phyloP scores from a whole-genome alignment of 2,797 vertebrate genomes.

The Parauchenoglanis punctatus region DNA sequence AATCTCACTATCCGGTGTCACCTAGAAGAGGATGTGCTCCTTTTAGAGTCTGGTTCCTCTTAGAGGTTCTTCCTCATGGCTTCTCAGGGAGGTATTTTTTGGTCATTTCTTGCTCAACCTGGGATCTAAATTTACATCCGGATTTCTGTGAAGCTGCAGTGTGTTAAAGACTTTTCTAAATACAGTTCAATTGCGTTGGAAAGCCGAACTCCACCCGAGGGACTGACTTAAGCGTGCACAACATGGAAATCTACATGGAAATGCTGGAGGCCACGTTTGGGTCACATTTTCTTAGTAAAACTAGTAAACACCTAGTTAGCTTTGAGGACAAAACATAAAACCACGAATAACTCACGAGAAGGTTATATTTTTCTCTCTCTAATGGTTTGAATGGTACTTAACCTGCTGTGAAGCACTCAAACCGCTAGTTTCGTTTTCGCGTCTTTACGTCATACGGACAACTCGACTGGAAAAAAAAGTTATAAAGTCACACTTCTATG shows the following conservation, averaged over 20 bases:
- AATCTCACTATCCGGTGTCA: neutral
- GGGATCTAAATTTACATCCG: neutral
- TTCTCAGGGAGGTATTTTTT: neutral
- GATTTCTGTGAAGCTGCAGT: no score
- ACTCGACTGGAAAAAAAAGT: neutral
- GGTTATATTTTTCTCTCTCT: neutral
- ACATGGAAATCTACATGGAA: conserved; percentile 14
- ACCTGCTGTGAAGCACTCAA: neutral
- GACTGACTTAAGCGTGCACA: neutral
- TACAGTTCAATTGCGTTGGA: neutral
- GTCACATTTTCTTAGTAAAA: neutral
- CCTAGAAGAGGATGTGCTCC: neutral
- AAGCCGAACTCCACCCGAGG: neutral
- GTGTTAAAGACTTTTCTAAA: neutral
- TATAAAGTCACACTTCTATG: neutral
- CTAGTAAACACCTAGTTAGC: neutral
- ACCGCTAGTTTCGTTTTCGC: conserved; percentile 2
- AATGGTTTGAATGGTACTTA: neutral
- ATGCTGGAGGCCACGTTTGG: neutral
- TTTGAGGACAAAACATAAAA: neutral
- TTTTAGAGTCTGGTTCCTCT: neutral
- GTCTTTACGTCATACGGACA: neutral
- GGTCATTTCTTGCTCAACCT: neutral
- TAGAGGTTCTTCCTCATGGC: neutral
- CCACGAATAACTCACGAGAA: neutral